Conservation (phyloP, 2,113 vertebrate species). For the Polypterus bichir region DNA sequence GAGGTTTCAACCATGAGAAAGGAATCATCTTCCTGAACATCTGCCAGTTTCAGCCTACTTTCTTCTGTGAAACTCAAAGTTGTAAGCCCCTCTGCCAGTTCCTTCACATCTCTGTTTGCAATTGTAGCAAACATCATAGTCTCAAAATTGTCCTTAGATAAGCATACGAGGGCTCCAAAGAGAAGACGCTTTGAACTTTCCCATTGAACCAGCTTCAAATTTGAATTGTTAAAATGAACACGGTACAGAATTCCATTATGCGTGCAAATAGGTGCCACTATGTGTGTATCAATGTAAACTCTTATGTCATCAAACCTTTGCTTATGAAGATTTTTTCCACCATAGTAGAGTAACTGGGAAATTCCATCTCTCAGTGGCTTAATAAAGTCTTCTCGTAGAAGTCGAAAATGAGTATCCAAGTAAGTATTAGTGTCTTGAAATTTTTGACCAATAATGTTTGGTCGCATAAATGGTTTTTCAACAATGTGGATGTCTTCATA, state of each 20-base stretch:
- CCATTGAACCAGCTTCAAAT: slow-evolving; percentile 16
- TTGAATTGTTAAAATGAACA: slow-evolving; percentile 13
- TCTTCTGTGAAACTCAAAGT: slow-evolving; percentile 16
- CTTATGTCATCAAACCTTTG: slow-evolving; percentile 16
- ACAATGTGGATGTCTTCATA: slow-evolving; percentile 23
- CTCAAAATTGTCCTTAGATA: slow-evolving; percentile 24
- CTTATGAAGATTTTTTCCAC: not conserved
- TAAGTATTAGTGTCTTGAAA: slow-evolving; percentile 20
- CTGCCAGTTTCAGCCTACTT: slow-evolving; percentile 7
- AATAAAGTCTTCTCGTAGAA: slow-evolving; percentile 29
- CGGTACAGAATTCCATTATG: slow-evolving; percentile 17
- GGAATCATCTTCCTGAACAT: not conserved
- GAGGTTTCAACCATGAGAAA: slow-evolving; percentile 32
- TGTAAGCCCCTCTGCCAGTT: slow-evolving; percentile 10
- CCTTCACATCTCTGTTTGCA: slow-evolving; percentile 12
- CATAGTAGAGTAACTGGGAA: slow-evolving; percentile 13
- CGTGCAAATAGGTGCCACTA: slow-evolving; percentile 14
- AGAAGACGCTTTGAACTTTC: slow-evolving; percentile 24
- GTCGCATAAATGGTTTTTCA: slow-evolving; percentile 17
- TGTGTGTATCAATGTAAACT: slow-evolving; percentile 15
- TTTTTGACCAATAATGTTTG: slow-evolving; percentile 21
- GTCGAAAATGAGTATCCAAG: slow-evolving; percentile 33
- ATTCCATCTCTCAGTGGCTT: slow-evolving; percentile 30
- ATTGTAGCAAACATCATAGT: slow-evolving; percentile 31
- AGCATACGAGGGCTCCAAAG: slow-evolving; percentile 27